These are phyloP conservation scores for Pogona vitticeps DNA, from an alignment of 2,113 vertebrate genomes.

Conservation along the genomic window DNA sequence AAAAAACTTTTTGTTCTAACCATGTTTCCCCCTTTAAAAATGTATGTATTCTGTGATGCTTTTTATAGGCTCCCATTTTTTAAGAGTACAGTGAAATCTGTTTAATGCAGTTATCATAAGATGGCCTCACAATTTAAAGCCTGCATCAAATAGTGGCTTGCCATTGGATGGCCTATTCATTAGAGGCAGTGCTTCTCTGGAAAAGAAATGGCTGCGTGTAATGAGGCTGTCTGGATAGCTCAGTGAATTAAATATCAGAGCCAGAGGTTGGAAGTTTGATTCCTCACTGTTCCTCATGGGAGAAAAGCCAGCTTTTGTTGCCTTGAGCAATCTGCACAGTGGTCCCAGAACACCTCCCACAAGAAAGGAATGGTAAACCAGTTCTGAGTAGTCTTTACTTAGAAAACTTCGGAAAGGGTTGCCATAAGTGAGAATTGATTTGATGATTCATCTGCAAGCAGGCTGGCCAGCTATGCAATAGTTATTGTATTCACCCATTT, in stretches of 20 bases:
- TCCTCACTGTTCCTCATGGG: too few relatives aligned
- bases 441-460: background rate
- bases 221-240: background rate
- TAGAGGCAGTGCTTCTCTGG: background rate
- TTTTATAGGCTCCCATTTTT: background rate
- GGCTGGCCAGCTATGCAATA: background rate
- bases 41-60: background rate
- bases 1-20: conserved; percentile 3
- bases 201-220: background rate
- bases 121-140: background rate
- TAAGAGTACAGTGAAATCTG: background rate
- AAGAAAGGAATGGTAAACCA: too few relatives aligned
- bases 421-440: too few relatives aligned
- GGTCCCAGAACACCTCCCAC: too few relatives aligned
- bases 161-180: background rate
- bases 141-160: background rate
- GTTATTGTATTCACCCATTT: background rate
- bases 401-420: too few relatives aligned
- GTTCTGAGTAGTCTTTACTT: too few relatives aligned
- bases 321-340: too few relatives aligned
- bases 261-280: too few relatives aligned
- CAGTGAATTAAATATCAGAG: too few relatives aligned
- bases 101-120: background rate
- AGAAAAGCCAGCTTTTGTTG: too few relatives aligned
- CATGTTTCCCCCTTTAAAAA: background rate